These are phyloP conservation scores for Chaitophorus viminalis DNA, from an alignment of 2,888 invertebrate species.

Conservation along the genomic window DNA sequence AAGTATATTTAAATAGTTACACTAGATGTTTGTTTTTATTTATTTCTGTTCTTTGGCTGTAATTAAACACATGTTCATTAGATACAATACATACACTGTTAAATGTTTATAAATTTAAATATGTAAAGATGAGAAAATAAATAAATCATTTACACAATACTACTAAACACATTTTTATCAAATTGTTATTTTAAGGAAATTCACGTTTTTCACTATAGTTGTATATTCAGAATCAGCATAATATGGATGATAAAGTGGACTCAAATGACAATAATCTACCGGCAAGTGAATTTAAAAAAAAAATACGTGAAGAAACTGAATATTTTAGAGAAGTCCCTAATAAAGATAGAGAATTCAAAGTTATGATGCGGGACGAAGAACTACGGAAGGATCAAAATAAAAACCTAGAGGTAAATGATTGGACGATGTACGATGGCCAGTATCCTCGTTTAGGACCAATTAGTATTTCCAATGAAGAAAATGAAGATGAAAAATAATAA, in stretches of 20 bases:
- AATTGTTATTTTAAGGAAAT: neutral
- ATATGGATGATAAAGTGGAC: neutral
- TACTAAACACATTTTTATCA: too few species aligned
- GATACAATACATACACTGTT: slow-evolving; percentile 1
- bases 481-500: neutral
- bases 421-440: slow-evolving; percentile 50
- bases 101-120: neutral
- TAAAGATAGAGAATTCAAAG: slow-evolving; percentile 45
- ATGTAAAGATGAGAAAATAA: neutral
- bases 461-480: neutral
- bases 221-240: neutral
- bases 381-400: slow-evolving; percentile 26
- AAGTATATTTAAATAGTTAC: neutral
- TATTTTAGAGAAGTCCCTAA: slow-evolving; percentile 32
- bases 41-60: slow-evolving; percentile 9
- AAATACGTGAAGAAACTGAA: neutral
- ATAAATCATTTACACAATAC: too few species aligned
- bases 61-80: slow-evolving; percentile 25
- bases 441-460: slow-evolving; percentile 56
- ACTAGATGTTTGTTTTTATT: neutral
- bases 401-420: slow-evolving; percentile 19
- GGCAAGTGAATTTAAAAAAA: neutral
- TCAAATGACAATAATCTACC: neutral
- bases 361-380: slow-evolving; percentile 25
- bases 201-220: neutral